Percentiles rank a stretch among this genome's conserved stretches.
Conservation (phyloP, 2,113 vertebrate genomes). For the Pogonocichla stellata region DNA sequence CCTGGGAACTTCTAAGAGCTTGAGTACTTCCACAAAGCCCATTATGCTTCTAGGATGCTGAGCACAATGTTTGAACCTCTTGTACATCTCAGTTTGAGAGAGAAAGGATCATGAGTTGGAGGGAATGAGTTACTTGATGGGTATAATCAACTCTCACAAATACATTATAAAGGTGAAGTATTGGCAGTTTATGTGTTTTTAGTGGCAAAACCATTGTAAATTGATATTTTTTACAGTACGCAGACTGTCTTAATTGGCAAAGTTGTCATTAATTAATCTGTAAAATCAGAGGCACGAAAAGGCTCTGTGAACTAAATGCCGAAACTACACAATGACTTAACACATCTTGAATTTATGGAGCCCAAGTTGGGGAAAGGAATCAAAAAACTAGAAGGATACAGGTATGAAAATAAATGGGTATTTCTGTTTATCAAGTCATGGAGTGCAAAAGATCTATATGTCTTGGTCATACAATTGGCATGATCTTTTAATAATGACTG, state of each 20-base stretch:
- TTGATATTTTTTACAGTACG: background rate
- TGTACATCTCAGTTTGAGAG: background rate
- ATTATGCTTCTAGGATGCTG: fast-evolving
- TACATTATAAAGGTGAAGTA: background rate
- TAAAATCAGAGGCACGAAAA: background rate
- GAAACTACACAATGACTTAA: background rate
- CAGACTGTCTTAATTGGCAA: background rate
- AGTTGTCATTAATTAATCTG: background rate
- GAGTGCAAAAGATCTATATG: background rate
- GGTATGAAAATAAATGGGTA: background rate
- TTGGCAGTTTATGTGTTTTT: background rate
- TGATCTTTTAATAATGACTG: background rate
- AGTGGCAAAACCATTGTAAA: background rate
- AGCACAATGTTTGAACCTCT: fast-evolving
- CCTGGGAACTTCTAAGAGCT: background rate
- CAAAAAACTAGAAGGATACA: background rate
- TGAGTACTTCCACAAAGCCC: background rate
- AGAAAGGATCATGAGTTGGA: background rate
- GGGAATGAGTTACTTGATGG: background rate
- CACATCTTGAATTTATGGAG: background rate
- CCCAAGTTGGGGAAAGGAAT: background rate
- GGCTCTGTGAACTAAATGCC: background rate
- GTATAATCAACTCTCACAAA: background rate
- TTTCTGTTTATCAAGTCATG: background rate
- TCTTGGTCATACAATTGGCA: background rate